Evolutionary conservation across 2,113 vertebrate genomes (phyloP).

Genomic region (Plecotus auritus): DNA sequence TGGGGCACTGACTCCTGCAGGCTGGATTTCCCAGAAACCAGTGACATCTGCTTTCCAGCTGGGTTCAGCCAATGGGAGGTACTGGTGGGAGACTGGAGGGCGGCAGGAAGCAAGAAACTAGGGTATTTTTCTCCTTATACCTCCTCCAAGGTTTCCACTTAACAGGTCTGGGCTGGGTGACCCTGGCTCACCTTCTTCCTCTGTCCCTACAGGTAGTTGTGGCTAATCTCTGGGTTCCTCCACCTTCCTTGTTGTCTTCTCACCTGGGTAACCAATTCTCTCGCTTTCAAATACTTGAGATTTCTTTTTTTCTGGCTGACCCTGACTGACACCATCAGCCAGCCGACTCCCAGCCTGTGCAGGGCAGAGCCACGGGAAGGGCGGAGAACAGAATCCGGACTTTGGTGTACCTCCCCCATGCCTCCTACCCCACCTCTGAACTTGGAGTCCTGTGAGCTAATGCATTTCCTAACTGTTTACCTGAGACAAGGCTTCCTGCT

Average conservation of each 20-base stretch:
- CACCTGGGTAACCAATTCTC: background rate
- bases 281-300: background rate
- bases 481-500: background rate
- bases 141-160: background rate
- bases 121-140: background rate
- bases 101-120: background rate
- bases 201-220: background rate
- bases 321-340: background rate
- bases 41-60: background rate
- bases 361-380: background rate
- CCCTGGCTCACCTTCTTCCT: background rate
- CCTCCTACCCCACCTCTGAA: background rate
- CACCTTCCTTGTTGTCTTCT: background rate
- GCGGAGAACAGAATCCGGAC: no score
- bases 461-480: background rate
- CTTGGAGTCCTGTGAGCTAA: background rate
- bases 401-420: accelerated
- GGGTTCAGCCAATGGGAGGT: background rate
- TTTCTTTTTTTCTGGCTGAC: background rate
- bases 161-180: background rate
- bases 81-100: background rate
- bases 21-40: background rate
- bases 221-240: background rate
- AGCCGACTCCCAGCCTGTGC: background rate
- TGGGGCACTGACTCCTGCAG: background rate